A percentile compares a stretch with the other conserved stretches of the same genome.
Evolutionary conservation across 2,888 invertebrate species (phyloP).

Genomic region (Cactoblastis cactorum): DNA sequence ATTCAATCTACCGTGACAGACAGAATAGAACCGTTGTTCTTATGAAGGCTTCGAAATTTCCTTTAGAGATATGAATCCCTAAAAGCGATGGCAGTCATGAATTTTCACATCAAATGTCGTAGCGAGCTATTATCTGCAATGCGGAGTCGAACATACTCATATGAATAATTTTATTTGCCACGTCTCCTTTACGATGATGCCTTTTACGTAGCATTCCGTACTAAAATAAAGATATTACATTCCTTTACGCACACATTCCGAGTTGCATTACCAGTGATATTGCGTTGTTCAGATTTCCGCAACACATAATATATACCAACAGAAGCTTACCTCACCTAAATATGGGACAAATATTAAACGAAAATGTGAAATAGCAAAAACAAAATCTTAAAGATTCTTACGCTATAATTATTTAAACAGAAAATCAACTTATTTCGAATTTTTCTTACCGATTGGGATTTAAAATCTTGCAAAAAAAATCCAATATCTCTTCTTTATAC

Average conservation of each 20-base stretch:
- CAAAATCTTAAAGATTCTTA: no score
- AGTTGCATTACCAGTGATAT: slow-evolving; percentile 2
- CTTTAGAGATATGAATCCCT: no score
- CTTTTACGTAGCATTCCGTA: slow-evolving; percentile 15
- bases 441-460: no score
- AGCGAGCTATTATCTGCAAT: slow-evolving; percentile 16
- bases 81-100: background rate
- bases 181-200: slow-evolving; percentile 16
- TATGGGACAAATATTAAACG: background rate
- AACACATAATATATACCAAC: background rate
- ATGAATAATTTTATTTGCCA: slow-evolving; percentile 20
- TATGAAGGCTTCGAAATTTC: background rate
- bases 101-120: background rate
- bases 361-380: no score
- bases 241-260: slow-evolving; percentile 2
- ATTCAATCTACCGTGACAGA: no score
- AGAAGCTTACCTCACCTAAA: background rate
- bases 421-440: no score
- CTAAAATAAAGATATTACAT: slow-evolving; percentile 18
- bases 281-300: slow-evolving; percentile 6
- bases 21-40: no score
- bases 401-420: no score
- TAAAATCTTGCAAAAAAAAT: no score
- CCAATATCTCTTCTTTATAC: no score
- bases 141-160: slow-evolving; percentile 18